Base-by-base conservation (phyloP, 2,797 vertebrate genomes). In the Buceros bicornis region DNA sequence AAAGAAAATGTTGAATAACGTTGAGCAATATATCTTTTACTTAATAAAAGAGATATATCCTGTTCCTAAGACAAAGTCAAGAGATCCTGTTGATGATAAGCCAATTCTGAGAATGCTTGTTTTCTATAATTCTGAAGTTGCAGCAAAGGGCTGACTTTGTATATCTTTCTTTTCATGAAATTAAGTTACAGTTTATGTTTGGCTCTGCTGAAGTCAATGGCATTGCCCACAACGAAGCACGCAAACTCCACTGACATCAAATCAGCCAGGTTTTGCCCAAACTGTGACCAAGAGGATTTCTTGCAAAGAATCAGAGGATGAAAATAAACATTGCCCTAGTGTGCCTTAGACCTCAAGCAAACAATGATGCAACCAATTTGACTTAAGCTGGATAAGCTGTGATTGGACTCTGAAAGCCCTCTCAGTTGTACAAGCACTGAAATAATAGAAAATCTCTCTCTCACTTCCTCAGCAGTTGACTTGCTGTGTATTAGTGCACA, bases 401-500 rank as follows among this genome's bases (percentile, higher is more conserved):
- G 53, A 8, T 2, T 17, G 43, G 22, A 10, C 43, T 83, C n/a
- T 60, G 16, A 67, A 64, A 67, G 3, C 25, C 10, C 8, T 24
- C 14, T 78, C 18, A 54, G 9, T 3, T 43, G 8, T 17, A 45
- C 56, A 66, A 87, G 28, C 17, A 33, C 3, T 81, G 42, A 89
- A 80, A 60, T 54, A 2, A 21, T 4, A 35, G 53, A 4, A 60
- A 74, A 17, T 21, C 7, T 40, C 11, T 24, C 22, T 3, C 13
- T 61, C 7, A 7, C 5, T 71, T 54, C 10, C 29, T 84, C 24
- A 47, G 47, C 60, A 76, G 54, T 8, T 47, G 37, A 40, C 12
- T 81, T 82, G 16, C 20, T 43, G 11, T 0, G 0, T 54, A 4
- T 56, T 19, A 31, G 14, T 65, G 26, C 20, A 16, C 0, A 0